phyloP scores from a whole-genome alignment of 2,888 invertebrate genomes.

The Agrochola macilenta region DNA sequence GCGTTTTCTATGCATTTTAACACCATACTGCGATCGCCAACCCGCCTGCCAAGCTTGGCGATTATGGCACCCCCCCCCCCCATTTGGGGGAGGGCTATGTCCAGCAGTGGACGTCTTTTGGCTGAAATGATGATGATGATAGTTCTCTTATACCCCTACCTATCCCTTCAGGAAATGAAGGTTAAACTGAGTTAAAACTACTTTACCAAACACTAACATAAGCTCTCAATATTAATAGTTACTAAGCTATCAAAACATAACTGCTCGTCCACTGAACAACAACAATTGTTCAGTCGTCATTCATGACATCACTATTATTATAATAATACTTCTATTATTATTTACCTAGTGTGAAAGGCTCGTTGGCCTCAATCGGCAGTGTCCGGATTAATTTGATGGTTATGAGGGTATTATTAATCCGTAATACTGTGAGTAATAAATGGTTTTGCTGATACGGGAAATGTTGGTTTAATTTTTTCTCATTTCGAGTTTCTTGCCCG shows the following conservation, averaged over 20 bases:
- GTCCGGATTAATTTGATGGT: constrained; percentile 49
- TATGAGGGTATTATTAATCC: constrained; percentile 42
- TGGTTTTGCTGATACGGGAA: constrained; percentile 7
- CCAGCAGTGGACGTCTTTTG: too few species aligned
- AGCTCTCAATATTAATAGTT: background rate
- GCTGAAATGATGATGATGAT: too few species aligned
- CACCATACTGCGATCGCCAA: too few species aligned
- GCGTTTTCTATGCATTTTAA: too few species aligned
- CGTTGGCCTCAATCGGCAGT: constrained; percentile 47
- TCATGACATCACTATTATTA: constrained; percentile 1
- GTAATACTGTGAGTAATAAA: constrained; percentile 4
- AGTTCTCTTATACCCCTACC: too few species aligned
- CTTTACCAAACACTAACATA: too few species aligned
- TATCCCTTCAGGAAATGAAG: too few species aligned
- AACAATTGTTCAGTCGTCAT: constrained; percentile 5
- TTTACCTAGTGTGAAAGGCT: constrained; percentile 2
- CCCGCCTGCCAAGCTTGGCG: too few species aligned
- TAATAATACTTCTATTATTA: constrained; percentile 16
- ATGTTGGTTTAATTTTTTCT: background rate
- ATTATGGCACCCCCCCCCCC: too few species aligned
- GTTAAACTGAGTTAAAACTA: too few species aligned
- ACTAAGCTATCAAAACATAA: background rate
- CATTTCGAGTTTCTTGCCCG: too few species aligned
- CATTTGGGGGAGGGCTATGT: too few species aligned
- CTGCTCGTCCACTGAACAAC: background rate